A percentile compares a stretch with the other conserved stretches of the same genome.
phyloP scores from a whole-genome alignment of 1,140 invertebrate species.

The Dermatophagoides farinae region DNA sequence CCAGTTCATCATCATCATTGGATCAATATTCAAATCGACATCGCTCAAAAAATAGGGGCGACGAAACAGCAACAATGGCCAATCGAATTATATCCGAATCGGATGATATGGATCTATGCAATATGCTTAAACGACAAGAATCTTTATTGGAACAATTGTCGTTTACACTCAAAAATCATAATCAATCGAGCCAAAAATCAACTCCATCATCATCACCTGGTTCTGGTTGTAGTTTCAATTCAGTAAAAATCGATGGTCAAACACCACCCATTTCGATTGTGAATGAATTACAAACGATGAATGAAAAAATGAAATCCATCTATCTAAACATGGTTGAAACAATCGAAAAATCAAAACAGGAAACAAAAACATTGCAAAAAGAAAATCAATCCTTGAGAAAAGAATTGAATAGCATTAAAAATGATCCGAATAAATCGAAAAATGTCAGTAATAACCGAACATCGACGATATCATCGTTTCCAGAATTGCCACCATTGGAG shows the following conservation, averaged over 20 bases:
- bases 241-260: too few relatives aligned
- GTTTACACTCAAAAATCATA: too few relatives aligned
- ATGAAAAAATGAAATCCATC: background rate
- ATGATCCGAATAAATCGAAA: background rate
- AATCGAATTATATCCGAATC: background rate
- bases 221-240: too few relatives aligned
- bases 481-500: slow-evolving; percentile 7
- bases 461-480: background rate
- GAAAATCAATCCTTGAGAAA: background rate
- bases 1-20: too few relatives aligned
- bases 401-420: background rate
- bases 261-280: background rate
- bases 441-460: background rate
- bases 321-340: background rate
- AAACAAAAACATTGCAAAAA: background rate
- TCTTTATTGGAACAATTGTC: background rate
- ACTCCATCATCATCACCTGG: too few relatives aligned
- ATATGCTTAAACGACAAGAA: background rate
- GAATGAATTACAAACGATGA: background rate
- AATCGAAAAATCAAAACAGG: background rate
- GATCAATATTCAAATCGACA: too few relatives aligned
- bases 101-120: background rate
- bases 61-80: too few relatives aligned
- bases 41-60: too few relatives aligned
- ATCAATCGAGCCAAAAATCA: too few relatives aligned